Evolutionary conservation across 1,140 invertebrate species (phyloP).

Genomic region (Sipha flava): DNA sequence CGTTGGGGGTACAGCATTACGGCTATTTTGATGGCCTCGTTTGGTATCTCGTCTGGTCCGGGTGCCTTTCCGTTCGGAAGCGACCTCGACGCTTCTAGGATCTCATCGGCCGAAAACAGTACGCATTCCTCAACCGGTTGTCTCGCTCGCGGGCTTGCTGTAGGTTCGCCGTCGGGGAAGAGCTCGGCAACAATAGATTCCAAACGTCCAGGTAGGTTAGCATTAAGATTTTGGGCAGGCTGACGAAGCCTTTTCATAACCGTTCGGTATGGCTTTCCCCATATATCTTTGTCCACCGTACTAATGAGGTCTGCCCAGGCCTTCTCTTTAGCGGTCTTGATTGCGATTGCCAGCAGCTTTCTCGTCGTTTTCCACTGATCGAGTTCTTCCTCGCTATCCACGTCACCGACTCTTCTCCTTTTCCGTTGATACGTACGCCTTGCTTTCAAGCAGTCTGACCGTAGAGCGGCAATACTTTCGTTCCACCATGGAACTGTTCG

Average conservation of each 20-base stretch:
- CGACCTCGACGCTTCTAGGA: neutral
- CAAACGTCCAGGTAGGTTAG: neutral
- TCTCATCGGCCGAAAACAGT: too few relatives aligned
- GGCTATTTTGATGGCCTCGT: neutral
- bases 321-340: neutral
- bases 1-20: neutral
- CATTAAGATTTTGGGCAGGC: neutral
- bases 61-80: constrained; percentile 4
- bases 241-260: neutral
- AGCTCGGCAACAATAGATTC: neutral
- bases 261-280: too few relatives aligned
- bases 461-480: neutral
- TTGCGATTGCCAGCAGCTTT: neutral
- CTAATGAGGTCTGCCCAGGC: neutral
- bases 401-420: neutral
- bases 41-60: neutral
- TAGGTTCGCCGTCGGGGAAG: neutral
- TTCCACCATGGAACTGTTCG: neutral
- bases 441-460: neutral
- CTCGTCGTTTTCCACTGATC: neutral
- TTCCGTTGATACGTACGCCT: neutral
- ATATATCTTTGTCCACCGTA: neutral
- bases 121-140: neutral
- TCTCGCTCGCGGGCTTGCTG: neutral
- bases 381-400: neutral